Percentiles rank a stretch among this genome's conserved stretches.
These are phyloP conservation scores for Nothura maculosa DNA, from an alignment of 2,797 vertebrate genomes.

Conservation along the genomic window DNA sequence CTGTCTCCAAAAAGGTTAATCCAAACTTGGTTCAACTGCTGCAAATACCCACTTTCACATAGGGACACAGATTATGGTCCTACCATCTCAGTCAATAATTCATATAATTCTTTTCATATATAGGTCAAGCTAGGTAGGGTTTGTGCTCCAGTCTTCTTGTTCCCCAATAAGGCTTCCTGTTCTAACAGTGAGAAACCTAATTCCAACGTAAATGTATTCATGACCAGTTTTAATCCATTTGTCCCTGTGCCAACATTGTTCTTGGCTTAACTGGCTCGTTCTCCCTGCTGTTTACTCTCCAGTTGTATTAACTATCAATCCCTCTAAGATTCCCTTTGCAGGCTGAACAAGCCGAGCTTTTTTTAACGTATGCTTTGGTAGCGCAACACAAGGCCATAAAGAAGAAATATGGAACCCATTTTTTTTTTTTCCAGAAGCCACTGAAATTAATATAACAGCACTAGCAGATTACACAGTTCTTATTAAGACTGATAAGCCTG, in stretches of 20 bases:
- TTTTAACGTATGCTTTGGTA: not conserved
- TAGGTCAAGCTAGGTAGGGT: not conserved
- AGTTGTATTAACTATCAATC: slow-evolving; percentile 19
- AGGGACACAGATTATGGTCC: not conserved
- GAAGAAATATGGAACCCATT: not conserved
- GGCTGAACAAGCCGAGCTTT: not conserved
- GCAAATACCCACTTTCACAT: not conserved
- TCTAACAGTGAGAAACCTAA: not conserved
- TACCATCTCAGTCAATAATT: not conserved
- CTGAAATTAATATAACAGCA: not conserved
- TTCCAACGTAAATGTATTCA: slow-evolving; percentile 29
- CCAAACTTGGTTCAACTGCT: not conserved
- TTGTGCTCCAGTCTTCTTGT: not conserved
- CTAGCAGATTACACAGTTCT: not conserved
- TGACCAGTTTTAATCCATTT: slow-evolving; percentile 40
- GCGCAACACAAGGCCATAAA: not conserved
- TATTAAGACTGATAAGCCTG: not conserved
- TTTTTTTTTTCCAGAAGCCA: not conserved
- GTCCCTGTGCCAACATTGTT: slow-evolving; percentile 21
- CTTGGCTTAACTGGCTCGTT: not conserved
- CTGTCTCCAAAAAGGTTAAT: not conserved
- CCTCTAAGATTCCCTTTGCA: not conserved
- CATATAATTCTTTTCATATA: not conserved
- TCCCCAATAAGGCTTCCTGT: not conserved
- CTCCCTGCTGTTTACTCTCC: slow-evolving; percentile 13